These are phyloP conservation scores for Cryptosula pallasiana DNA, from an alignment of 2,888 invertebrate genomes.

Conservation along the genomic window DNA sequence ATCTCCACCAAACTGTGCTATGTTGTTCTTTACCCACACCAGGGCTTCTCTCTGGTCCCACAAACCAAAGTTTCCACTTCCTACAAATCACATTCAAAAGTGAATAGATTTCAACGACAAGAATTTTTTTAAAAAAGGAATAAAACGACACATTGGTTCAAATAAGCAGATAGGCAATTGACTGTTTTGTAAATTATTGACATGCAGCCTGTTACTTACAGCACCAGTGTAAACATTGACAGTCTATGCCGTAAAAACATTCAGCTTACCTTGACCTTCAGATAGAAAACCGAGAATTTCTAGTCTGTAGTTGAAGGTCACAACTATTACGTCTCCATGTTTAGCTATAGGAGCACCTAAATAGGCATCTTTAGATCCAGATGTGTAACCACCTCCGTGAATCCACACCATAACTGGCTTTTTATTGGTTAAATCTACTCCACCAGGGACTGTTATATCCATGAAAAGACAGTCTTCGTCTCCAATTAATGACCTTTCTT, in stretches of 20 bases:
- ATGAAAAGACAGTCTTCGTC: conserved; percentile 14
- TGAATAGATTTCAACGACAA: too few species aligned
- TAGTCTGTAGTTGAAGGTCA: conserved; percentile 11
- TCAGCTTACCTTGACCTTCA: conserved; percentile 15
- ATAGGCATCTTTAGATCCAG: background rate
- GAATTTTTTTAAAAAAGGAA: too few species aligned
- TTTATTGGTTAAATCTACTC: background rate
- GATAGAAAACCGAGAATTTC: background rate
- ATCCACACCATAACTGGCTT: conserved; percentile 8
- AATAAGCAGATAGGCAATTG: too few species aligned
- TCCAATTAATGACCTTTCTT: too few species aligned
- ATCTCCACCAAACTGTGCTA: conserved; percentile 15
- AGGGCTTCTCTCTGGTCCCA: conserved; percentile 18
- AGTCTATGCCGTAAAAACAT: too few species aligned
- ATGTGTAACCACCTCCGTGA: background rate
- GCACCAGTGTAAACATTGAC: too few species aligned
- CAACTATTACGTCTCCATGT: conserved; percentile 7
- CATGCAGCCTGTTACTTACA: too few species aligned
- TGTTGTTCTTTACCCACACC: conserved; percentile 6
- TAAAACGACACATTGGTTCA: too few species aligned
- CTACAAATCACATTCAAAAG: too few species aligned
- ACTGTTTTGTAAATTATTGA: too few species aligned
- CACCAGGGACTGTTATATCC: conserved; percentile 14
- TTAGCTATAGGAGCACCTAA: background rate
- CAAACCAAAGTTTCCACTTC: conserved; percentile 15